These are phyloP conservation scores for Ophraella communa DNA, from an alignment of 2,888 invertebrate species.

Conservation along the genomic window DNA sequence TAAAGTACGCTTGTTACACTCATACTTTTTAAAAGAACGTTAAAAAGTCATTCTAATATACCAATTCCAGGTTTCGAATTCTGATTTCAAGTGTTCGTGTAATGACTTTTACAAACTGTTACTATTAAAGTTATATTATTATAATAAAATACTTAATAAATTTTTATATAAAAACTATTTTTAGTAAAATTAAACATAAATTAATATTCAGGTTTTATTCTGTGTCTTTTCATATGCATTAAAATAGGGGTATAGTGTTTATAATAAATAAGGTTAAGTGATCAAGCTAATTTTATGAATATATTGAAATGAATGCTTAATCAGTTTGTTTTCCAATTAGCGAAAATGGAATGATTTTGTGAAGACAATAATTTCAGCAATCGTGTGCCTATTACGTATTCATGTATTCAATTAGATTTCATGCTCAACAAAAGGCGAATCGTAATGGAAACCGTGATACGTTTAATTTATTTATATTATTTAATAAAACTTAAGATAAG, in stretches of 20 bases:
- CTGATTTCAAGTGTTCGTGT: background rate
- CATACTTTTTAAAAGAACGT: background rate
- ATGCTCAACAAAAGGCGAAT: conserved; percentile 42
- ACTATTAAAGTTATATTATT: too few species aligned
- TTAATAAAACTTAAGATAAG: conserved; percentile 49
- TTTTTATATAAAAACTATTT: too few species aligned
- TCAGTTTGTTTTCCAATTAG: too few species aligned
- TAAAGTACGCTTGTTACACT: background rate
- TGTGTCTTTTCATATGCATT: too few species aligned
- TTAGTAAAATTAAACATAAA: too few species aligned
- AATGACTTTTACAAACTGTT: too few species aligned
- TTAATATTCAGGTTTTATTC: too few species aligned
- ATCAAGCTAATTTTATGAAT: too few species aligned
- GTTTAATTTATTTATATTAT: conserved; percentile 46
- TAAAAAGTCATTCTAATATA: background rate
- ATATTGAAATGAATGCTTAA: too few species aligned
- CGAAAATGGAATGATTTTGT: background rate
- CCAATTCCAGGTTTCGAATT: background rate
- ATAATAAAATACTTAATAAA: too few species aligned
- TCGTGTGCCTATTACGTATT: conserved; percentile 39
- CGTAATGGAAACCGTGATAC: conserved; percentile 43
- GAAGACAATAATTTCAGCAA: background rate
- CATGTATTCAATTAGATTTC: conserved; percentile 47
- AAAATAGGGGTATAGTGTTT: too few species aligned
- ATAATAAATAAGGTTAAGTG: too few species aligned